phyloP scores from a whole-genome alignment of 2,888 invertebrate species.

The Eupithecia inturbata region DNA sequence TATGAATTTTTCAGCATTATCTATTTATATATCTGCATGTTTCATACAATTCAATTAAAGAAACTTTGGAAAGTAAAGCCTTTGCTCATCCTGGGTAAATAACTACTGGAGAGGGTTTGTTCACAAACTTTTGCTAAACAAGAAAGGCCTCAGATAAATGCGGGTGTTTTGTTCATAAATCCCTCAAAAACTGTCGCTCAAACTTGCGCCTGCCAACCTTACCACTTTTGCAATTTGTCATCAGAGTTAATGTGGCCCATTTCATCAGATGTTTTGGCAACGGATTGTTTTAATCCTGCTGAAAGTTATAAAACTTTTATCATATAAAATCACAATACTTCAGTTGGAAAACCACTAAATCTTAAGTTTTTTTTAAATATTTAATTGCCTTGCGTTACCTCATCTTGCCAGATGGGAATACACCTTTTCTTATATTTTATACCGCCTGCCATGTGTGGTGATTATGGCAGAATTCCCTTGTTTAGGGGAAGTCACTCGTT shows the following conservation, averaged over 20 bases:
- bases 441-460: no score
- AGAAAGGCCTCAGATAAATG: conserved; percentile 29
- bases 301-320: not conserved
- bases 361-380: no score
- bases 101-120: not conserved
- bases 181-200: conserved; percentile 34
- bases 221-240: conserved; percentile 23
- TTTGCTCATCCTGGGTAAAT: not conserved
- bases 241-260: conserved; percentile 17
- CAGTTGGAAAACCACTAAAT: not conserved
- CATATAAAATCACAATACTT: not conserved
- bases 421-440: not conserved
- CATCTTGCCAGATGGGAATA: not conserved
- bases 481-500: not conserved
- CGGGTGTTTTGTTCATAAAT: conserved; percentile 34
- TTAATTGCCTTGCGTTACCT: not conserved
- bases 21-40: not conserved
- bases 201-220: conserved; percentile 17
- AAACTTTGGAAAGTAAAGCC: not conserved
- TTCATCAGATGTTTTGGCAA: conserved; percentile 15
- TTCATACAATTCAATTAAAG: not conserved
- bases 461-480: not conserved
- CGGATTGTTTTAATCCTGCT: conserved; percentile 6
- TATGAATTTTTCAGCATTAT: no score
- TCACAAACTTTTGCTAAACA: conserved; percentile 32